Percentiles rank a stretch among this genome's conserved stretches.
These are phyloP conservation scores for Tychaedon coryphoeus DNA, from an alignment of 2,113 vertebrate species.

Conservation along the genomic window DNA sequence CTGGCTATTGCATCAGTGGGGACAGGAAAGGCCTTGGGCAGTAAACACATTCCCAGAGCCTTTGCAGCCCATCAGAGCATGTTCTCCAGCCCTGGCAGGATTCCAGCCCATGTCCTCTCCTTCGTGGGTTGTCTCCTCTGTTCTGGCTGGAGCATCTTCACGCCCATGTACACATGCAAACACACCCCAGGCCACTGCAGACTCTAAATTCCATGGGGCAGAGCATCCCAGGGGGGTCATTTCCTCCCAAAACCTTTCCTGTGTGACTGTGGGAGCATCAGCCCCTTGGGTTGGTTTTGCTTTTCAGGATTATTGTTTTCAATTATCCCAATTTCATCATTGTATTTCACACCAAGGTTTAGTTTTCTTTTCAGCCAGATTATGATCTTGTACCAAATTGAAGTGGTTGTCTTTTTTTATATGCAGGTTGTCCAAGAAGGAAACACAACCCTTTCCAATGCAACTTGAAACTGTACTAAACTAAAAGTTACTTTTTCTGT, in stretches of 20 bases:
- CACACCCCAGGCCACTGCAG: neutral
- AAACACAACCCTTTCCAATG: neutral
- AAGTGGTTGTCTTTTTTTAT: neutral
- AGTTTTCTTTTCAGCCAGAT: neutral
- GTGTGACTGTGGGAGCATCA: rapidly evolving
- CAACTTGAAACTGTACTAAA: neutral
- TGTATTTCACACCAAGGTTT: neutral
- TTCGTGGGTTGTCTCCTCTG: neutral
- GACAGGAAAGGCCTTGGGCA: neutral
- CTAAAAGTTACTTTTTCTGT: neutral
- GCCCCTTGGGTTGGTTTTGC: neutral
- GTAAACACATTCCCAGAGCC: neutral
- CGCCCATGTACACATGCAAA: rapidly evolving
- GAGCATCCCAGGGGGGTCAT: rapidly evolving
- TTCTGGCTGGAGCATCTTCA: neutral
- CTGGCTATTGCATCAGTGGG: neutral
- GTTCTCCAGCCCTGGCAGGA: neutral
- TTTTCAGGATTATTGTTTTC: neutral
- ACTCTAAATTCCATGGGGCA: neutral
- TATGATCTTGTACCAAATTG: neutral
- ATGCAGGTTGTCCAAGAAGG: neutral
- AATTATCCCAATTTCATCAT: neutral
- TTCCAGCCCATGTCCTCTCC: neutral
- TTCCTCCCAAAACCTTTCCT: neutral
- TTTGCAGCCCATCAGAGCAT: neutral